A percentile compares a stretch with the other conserved stretches of the same genome.
Evolutionary conservation across 23 tunicate species (phyloP).

Genomic region (Halocynthia roretzi): DNA sequence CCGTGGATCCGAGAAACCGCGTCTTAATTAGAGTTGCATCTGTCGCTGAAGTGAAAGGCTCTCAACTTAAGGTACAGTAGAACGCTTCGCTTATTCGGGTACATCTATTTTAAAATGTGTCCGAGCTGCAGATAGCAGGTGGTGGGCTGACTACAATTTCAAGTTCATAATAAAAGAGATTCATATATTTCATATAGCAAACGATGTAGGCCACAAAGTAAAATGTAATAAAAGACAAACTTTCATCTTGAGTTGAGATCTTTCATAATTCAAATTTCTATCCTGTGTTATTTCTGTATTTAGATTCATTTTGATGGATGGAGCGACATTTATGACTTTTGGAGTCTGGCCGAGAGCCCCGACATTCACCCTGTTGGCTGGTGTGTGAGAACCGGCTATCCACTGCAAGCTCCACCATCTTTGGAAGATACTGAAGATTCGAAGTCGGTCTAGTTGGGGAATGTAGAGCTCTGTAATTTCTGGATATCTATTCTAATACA

Average conservation of each 20-base stretch:
- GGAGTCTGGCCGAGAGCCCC: not conserved
- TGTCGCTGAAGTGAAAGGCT: not conserved
- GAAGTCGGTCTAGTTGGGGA: not conserved
- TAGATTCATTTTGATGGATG: conserved; percentile 33
- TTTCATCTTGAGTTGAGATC: too few relatives aligned
- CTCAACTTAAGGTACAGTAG: conserved; percentile 4
- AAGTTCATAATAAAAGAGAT: not conserved
- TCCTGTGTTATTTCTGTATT: not conserved
- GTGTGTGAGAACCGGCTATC: conserved; percentile 11
- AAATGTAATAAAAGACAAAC: too few relatives aligned
- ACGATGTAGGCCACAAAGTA: too few relatives aligned
- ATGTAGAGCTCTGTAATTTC: not conserved
- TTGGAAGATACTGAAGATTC: not conserved
- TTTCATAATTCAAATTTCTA: too few relatives aligned
- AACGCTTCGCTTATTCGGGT: not conserved
- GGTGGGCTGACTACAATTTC: not conserved
- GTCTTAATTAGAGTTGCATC: conserved; percentile 13
- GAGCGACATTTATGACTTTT: conserved; percentile 24
- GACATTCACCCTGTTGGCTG: conserved; percentile 19
- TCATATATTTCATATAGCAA: too few relatives aligned
- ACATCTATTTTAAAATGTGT: not conserved
- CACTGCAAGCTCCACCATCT: conserved; percentile 9
- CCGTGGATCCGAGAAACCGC: conserved; percentile 20
- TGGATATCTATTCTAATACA: conserved; percentile 2
- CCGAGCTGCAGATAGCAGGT: not conserved